Percentiles rank a stretch among this genome's conserved stretches.
Evolutionary conservation across 1,140 invertebrate genomes (phyloP).

Genomic region (Augochlora pura): DNA sequence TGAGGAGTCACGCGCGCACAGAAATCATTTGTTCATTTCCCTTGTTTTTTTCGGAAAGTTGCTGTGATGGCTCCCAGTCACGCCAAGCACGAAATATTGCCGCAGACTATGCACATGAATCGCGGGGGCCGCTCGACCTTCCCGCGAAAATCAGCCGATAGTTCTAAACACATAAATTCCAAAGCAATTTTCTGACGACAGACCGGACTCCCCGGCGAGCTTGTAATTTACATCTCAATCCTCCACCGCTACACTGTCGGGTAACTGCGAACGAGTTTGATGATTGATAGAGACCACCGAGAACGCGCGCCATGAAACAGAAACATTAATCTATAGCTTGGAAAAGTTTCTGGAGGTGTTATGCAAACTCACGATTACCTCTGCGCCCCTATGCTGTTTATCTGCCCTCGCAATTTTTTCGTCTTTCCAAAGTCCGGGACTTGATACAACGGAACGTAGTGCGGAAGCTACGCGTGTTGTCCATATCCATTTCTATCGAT

Average conservation of each 20-base stretch:
- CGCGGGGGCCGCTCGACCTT: not conserved
- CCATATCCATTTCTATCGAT: no score
- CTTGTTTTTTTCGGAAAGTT: constrained; percentile 34
- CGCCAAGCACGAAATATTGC: constrained; percentile 53
- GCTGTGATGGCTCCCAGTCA: constrained; percentile 49
- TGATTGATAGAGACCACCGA: not conserved
- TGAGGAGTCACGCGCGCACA: not conserved
- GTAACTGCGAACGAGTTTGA: not conserved
- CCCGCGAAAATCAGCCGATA: constrained; percentile 8
- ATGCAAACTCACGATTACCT: no score
- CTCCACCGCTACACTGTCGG: not conserved
- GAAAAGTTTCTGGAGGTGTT: no score
- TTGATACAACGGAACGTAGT: no score
- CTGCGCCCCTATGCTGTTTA: no score
- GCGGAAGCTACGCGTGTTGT: no score
- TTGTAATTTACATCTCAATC: constrained; percentile 1
- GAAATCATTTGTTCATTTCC: constrained; percentile 29
- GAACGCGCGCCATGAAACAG: not conserved
- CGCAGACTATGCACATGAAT: not conserved
- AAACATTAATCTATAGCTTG: no score
- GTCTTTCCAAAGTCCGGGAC: no score
- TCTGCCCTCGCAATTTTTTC: no score
- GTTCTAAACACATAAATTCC: not conserved
- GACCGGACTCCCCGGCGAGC: not conserved
- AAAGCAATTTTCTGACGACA: not conserved